phyloP scores from a whole-genome alignment of 1,140 invertebrate species.

The Pseudomyrmex sp. region DNA sequence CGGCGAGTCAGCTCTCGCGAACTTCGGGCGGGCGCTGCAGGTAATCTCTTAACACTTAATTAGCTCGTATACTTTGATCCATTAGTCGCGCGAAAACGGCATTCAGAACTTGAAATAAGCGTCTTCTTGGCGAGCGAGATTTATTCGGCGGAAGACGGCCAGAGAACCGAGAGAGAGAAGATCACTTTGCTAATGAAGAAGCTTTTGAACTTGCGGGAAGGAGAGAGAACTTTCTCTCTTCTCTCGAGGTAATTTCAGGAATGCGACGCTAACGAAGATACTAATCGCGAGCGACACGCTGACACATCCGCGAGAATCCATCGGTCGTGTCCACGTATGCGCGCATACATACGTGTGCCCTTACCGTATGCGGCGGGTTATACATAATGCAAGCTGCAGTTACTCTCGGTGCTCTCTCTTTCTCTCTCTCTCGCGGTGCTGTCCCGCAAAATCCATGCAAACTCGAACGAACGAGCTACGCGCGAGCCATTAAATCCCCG shows the following conservation, averaged over 20 bases:
- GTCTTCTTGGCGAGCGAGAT: conserved; percentile 29
- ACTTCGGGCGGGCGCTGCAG: too few species aligned
- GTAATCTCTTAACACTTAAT: conserved; percentile 48
- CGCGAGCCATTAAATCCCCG: conserved; percentile 45
- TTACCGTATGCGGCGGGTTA: background rate
- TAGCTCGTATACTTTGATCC: conserved; percentile 30
- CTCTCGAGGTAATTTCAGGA: conserved; percentile 28
- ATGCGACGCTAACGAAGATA: conserved; percentile 1
- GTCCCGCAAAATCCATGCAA: conserved; percentile 6
- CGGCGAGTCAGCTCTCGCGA: too few species aligned
- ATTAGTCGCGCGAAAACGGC: conserved; percentile 33
- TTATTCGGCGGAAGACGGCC: conserved; percentile 20
- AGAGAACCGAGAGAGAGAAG: background rate
- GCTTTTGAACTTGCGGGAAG: conserved; percentile 45
- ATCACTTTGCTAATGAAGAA: conserved; percentile 54
- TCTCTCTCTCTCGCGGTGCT: background rate
- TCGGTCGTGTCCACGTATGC: background rate
- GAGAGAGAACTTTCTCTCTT: too few species aligned
- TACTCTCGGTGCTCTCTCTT: background rate
- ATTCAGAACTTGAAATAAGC: conserved; percentile 46
- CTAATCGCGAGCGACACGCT: background rate
- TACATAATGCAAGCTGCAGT: conserved; percentile 42
- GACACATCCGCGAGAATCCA: conserved; percentile 1
- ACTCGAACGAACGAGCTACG: conserved; percentile 3
- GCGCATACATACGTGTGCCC: background rate